Base-by-base conservation (phyloP, 2,113 vertebrate species). In the Lagopus muta region DNA sequence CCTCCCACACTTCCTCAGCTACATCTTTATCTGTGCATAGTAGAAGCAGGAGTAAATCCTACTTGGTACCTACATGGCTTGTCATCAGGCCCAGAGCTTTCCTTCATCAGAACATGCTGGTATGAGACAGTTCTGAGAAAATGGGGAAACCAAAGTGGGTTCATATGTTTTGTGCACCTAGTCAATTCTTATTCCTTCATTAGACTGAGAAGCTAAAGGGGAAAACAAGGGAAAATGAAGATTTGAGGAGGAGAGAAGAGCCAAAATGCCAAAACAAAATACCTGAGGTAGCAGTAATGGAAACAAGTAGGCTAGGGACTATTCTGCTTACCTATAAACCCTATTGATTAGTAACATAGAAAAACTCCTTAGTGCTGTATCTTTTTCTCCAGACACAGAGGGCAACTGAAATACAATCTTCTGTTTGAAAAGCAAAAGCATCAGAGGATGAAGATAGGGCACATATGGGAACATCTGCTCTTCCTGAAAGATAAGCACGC, bases 371-470 rank as follows among this genome's bases (percentile, higher is more conserved):
- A 90, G 40, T 73, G 48, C 22, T 60, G 45, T 66, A 79, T 82
- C 73, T 90, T 90, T 90, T 90, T 83, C 89, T 88, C 40, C 69
- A 89, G 79, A 88, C 65, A 40, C 55, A 91, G 88, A 96, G 96
- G 96, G 79, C 95, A 91, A 66, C 67, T 48, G 96, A 94, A 95
- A 97, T 94, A 94, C 94, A 94, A 94, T 96, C 93, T 88, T 89
- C 80, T 94, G 82, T 86, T 78, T 91, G 85, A 79, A 90, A 89
- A 90, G 93, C 91, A 91, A 92, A 91, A 92, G 24, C 85, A 84
- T 65, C 76, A 94, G 88, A 81, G 73, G 61, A 88, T 75, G 92
- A 88, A 80, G 65, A 91, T 48, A 89, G 79, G 69, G 22, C 82
- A 88, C 48, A 75, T 69, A 81, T 25, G 18, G 61, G 75, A 94